These are phyloP conservation scores for Centropristis striata DNA, from an alignment of 2,113 vertebrate species.

Conservation along the genomic window DNA sequence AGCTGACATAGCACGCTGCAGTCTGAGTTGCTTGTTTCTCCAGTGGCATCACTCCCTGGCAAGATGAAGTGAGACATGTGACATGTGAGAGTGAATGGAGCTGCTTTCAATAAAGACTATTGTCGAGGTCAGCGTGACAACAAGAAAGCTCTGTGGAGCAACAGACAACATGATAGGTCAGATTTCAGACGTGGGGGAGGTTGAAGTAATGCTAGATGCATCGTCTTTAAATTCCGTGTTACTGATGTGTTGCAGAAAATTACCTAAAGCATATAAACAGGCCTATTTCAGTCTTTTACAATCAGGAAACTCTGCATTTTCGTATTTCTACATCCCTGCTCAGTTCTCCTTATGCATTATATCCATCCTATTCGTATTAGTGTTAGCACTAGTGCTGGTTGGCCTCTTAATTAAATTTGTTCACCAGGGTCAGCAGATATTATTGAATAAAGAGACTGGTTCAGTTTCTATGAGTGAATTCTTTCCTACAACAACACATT, in stretches of 20 bases:
- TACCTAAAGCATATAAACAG: neutral
- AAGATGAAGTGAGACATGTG: conserved; percentile 64
- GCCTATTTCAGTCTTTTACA: neutral
- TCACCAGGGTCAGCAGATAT: conserved; percentile 1
- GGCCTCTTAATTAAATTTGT: conserved; percentile 38
- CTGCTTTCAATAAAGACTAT: conserved; percentile 63
- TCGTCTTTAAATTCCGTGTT: neutral
- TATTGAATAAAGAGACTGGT: conserved; percentile 1
- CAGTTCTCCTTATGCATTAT: neutral
- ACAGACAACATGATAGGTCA: conserved; percentile 15
- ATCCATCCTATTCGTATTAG: neutral
- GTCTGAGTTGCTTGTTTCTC: conserved; percentile 35
- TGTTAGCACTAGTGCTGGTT: neutral
- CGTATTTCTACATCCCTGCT: neutral
- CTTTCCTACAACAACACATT: conserved; percentile 6
- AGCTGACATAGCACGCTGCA: neutral
- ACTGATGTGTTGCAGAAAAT: neutral
- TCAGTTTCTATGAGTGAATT: neutral
- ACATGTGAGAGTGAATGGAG: conserved; percentile 63
- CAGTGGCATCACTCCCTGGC: conserved; percentile 57
- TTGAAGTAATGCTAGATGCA: conserved; percentile 5
- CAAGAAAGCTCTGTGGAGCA: conserved; percentile 41
- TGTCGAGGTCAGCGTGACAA: conserved; percentile 70
- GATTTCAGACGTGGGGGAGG: conserved; percentile 11
- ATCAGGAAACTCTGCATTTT: neutral